Conservation (phyloP, 2,113 vertebrate genomes). For the Rhinopomastus cyanomelas region DNA sequence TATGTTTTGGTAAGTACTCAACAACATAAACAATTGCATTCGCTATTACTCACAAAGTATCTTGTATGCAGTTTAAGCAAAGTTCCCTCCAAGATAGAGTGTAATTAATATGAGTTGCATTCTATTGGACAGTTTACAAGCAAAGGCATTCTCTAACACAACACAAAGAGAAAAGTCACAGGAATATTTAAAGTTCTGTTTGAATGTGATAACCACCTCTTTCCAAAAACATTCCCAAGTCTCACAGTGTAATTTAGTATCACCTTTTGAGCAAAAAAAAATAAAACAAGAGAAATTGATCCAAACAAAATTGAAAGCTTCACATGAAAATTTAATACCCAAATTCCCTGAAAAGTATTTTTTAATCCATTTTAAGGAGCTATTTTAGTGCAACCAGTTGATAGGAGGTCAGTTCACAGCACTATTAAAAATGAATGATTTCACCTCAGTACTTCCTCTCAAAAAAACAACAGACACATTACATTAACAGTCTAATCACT, state of each 20-base stretch:
- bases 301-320: neutral
- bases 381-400: neutral
- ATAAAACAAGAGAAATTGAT: neutral
- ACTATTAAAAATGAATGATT: neutral
- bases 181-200: neutral
- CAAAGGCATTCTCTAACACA: neutral
- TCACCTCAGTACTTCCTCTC: neutral
- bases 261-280: neutral
- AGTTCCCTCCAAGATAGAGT: neutral
- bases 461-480: neutral
- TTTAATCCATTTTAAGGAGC: neutral
- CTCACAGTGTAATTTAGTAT: neutral
- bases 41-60: neutral
- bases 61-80: neutral
- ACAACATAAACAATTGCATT: neutral
- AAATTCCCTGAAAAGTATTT: neutral
- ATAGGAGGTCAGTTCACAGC: neutral
- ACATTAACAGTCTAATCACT: neutral
- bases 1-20: neutral
- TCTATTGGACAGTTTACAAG: neutral
- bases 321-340: neutral
- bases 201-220: neutral
- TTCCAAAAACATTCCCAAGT: neutral
- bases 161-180: neutral
- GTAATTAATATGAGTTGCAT: accelerated